These are phyloP conservation scores for Aricia artaxerxes DNA, from an alignment of 2,888 invertebrate genomes.

Conservation along the genomic window DNA sequence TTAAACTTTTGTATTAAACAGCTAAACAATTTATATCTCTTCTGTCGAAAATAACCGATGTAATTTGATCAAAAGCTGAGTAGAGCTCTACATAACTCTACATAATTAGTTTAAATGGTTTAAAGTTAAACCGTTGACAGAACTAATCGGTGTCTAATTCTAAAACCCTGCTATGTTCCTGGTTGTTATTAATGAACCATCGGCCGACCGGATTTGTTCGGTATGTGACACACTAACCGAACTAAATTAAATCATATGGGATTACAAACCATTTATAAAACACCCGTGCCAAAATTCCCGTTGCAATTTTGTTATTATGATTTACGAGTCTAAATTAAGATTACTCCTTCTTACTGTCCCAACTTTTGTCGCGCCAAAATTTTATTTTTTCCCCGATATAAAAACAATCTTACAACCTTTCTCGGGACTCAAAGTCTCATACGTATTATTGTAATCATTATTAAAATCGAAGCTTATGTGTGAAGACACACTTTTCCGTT, in stretches of 20 bases:
- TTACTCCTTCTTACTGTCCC: no score
- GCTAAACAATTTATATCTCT: no score
- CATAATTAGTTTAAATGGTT: neutral
- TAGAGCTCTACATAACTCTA: neutral
- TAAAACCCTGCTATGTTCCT: neutral
- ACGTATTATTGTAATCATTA: no score
- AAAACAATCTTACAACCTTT: no score
- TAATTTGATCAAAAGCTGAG: neutral
- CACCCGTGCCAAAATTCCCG: conserved; percentile 1
- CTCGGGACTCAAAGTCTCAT: no score
- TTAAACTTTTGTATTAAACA: no score
- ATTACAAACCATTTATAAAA: conserved; percentile 8
- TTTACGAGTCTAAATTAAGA: neutral
- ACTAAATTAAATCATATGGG: conserved; percentile 23
- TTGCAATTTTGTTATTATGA: neutral
- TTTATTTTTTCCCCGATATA: no score
- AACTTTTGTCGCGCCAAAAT: no score
- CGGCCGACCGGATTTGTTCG: conserved; percentile 19
- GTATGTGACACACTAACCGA: conserved; percentile 17
- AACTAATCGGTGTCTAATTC: neutral
- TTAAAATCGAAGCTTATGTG: no score
- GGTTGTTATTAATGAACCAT: conserved; percentile 18
- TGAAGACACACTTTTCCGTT: no score
- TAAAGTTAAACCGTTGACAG: neutral
- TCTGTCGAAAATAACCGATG: no score